These are phyloP conservation scores for Himantopus leucocephalus DNA, from an alignment of 2,113 vertebrate genomes.

Conservation along the genomic window DNA sequence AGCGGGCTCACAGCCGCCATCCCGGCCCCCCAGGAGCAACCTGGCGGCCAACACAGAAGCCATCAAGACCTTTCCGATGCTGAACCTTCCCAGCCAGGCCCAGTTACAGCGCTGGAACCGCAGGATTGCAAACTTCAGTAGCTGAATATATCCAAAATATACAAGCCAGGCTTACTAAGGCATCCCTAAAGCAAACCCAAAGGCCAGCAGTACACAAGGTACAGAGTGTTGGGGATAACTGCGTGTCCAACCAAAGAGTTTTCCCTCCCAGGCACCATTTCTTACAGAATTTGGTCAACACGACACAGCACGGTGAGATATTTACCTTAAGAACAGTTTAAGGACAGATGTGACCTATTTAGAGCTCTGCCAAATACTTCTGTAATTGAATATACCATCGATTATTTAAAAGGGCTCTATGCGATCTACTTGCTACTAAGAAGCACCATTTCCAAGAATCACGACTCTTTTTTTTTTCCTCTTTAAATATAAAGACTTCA, in stretches of 20 bases:
- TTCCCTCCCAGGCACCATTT: neutral
- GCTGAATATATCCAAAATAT: neutral
- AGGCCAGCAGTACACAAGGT: accelerated
- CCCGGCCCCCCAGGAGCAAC: neutral
- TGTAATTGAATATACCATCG: conserved; percentile 8
- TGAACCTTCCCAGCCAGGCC: accelerated
- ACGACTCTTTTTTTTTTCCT: neutral
- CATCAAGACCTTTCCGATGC: neutral
- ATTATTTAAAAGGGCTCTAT: conserved; percentile 7
- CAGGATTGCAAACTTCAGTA: neutral
- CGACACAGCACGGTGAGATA: neutral
- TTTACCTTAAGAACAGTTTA: conserved; percentile 18
- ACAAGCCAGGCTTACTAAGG: neutral
- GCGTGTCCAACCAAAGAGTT: neutral
- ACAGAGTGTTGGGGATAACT: neutral
- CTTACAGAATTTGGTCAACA: neutral
- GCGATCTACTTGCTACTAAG: neutral
- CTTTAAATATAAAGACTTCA: conserved; percentile 8
- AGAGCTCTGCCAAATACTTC: conserved; percentile 40
- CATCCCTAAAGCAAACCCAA: neutral
- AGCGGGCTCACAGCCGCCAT: neutral
- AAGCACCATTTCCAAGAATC: neutral
- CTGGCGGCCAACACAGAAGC: neutral
- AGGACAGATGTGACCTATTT: conserved; percentile 51
- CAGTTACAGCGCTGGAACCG: neutral